Conservation (phyloP, 2,888 invertebrate species). For the Chloroclysta siterata region DNA sequence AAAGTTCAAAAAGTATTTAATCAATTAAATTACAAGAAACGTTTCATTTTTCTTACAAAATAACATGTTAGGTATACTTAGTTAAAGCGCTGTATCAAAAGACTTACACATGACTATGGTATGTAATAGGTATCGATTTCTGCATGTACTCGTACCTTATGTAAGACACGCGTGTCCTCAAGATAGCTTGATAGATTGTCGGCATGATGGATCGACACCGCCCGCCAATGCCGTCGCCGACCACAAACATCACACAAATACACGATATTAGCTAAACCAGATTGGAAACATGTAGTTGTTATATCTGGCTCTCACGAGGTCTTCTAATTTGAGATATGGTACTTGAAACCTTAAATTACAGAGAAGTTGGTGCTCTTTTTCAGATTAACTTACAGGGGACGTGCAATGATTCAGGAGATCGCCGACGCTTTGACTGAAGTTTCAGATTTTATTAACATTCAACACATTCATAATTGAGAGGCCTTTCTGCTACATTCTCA, state of each 20-base stretch:
- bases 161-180: constrained; percentile 49
- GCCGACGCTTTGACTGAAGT: neutral
- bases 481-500: neutral
- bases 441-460: neutral
- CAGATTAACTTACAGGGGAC: no score
- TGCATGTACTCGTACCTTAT: constrained; percentile 29
- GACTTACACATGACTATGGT: neutral
- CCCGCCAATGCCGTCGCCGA: constrained; percentile 54
- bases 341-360: neutral
- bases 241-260: constrained; percentile 59
- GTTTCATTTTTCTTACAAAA: no score
- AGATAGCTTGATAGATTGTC: constrained; percentile 67
- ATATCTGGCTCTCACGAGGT: neutral
- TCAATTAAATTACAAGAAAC: neutral
- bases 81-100: constrained; percentile 3
- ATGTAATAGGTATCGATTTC: constrained; percentile 17
- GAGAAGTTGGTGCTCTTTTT: neutral
- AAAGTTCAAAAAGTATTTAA: neutral
- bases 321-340: neutral
- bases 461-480: neutral
- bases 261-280: constrained; percentile 31
- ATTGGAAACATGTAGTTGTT: constrained; percentile 37
- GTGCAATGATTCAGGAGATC: neutral
- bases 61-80: no score
- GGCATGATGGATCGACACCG: constrained; percentile 67